phyloP scores from a whole-genome alignment of 1,140 invertebrate species.

The Acyrthosiphon pisum region DNA sequence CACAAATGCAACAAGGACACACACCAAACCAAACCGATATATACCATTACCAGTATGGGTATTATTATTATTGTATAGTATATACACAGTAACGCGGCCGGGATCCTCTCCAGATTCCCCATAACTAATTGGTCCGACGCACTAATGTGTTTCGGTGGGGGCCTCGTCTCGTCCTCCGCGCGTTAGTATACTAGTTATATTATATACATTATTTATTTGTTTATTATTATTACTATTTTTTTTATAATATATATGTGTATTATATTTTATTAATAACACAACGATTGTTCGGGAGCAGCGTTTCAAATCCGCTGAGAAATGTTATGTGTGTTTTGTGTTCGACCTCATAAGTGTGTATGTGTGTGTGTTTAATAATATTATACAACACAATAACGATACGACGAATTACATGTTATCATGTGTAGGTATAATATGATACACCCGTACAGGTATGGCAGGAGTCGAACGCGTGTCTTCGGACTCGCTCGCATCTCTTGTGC shows the following conservation, averaged over 20 bases:
- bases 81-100: neutral
- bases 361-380: neutral
- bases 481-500: neutral
- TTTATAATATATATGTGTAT: neutral
- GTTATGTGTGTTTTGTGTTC: constrained; percentile 47
- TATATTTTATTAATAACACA: constrained; percentile 43
- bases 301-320: constrained; percentile 51
- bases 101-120: constrained; percentile 41
- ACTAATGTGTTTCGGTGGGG: constrained; percentile 42
- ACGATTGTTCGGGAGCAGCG: constrained; percentile 32
- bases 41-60: neutral
- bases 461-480: constrained; percentile 10
- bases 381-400: neutral
- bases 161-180: too few species aligned
- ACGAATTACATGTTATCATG: neutral
- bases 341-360: neutral
- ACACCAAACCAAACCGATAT: constrained; percentile 41
- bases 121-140: constrained; percentile 52
- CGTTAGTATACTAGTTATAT: neutral
- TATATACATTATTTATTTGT: constrained; percentile 18
- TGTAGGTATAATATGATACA: neutral
- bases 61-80: neutral
- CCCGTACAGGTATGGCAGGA: neutral
- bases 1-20: constrained; percentile 55
- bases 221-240: constrained; percentile 6